Conservation (phyloP, 1,140 invertebrate genomes). For the Brachionus manjavacas region DNA sequence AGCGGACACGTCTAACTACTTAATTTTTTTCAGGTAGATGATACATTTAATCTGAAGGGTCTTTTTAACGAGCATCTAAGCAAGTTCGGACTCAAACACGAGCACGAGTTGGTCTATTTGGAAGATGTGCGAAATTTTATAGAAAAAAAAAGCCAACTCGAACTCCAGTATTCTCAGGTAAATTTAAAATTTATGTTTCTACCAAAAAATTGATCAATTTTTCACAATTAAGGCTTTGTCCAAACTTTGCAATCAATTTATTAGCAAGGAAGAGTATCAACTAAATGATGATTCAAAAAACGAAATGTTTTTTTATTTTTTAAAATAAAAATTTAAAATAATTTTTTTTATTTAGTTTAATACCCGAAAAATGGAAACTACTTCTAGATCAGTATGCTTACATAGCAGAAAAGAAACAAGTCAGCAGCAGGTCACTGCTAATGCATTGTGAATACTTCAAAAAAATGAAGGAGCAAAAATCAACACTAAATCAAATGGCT, state of each 20-base stretch:
- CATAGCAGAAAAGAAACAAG: slow-evolving; percentile 27
- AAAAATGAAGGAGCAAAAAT: slow-evolving; percentile 23
- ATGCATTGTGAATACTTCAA: slow-evolving; percentile 39
- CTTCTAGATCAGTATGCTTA: slow-evolving; percentile 29
- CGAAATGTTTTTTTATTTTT: slow-evolving; percentile 13
- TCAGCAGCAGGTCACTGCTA: background rate
- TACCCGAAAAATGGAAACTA: slow-evolving; percentile 39
- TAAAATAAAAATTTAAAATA: background rate
- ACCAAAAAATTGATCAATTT: too few relatives aligned
- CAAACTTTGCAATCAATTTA: slow-evolving; percentile 9
- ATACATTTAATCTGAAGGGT: background rate
- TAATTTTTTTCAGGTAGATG: slow-evolving; percentile 5
- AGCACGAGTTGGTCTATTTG: background rate
- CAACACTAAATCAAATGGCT: slow-evolving; percentile 20
- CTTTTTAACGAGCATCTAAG: slow-evolving; percentile 9
- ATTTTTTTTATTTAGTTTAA: background rate
- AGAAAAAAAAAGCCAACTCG: slow-evolving; percentile 39
- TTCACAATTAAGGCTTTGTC: background rate
- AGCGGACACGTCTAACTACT: background rate
- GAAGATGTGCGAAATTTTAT: slow-evolving; percentile 29
- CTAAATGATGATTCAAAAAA: background rate
- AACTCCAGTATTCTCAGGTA: slow-evolving; percentile 30
- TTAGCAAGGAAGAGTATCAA: slow-evolving; percentile 19
- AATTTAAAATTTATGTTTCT: background rate
- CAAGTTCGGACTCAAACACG: slow-evolving; percentile 17